A percentile compares a stretch with the other conserved stretches of the same genome.
Conservation (phyloP, 2,797 vertebrate genomes). For the Glyptemys insculpta region DNA sequence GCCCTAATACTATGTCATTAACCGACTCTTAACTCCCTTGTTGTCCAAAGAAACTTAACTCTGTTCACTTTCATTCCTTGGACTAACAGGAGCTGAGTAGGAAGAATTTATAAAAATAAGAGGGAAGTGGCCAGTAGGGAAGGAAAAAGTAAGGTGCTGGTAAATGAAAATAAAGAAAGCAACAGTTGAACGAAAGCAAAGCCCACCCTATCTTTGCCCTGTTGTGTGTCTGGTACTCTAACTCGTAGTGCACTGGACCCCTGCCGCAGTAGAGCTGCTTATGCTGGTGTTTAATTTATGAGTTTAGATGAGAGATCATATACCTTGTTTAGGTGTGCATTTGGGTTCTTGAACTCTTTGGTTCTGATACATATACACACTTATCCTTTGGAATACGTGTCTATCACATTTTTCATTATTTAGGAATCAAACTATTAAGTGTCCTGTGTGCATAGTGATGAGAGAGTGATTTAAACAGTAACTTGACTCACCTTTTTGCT, state of each 20-base stretch:
- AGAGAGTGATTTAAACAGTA: background rate
- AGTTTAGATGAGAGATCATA: background rate
- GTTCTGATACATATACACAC: background rate
- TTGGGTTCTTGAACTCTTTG: background rate
- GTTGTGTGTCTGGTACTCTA: background rate
- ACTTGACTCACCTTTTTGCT: conserved; percentile 19
- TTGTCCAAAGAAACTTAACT: background rate
- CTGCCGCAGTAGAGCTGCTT: background rate
- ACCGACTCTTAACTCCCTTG: background rate
- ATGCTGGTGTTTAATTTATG: background rate
- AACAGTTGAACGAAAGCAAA: background rate
- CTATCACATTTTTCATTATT: background rate
- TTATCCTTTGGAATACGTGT: background rate
- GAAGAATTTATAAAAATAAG: background rate
- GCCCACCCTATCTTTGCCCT: background rate
- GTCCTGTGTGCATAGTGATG: background rate
- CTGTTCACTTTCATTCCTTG: background rate
- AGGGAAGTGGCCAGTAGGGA: background rate
- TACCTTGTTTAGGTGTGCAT: background rate
- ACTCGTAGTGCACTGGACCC: background rate
- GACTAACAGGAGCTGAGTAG: background rate
- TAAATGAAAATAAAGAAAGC: background rate
- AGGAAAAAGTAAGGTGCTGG: background rate
- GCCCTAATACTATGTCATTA: too few relatives aligned
- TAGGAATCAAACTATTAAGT: background rate